These are phyloP conservation scores for Tapirus indicus DNA, from an alignment of 2,797 vertebrate genomes.

Conservation along the genomic window DNA sequence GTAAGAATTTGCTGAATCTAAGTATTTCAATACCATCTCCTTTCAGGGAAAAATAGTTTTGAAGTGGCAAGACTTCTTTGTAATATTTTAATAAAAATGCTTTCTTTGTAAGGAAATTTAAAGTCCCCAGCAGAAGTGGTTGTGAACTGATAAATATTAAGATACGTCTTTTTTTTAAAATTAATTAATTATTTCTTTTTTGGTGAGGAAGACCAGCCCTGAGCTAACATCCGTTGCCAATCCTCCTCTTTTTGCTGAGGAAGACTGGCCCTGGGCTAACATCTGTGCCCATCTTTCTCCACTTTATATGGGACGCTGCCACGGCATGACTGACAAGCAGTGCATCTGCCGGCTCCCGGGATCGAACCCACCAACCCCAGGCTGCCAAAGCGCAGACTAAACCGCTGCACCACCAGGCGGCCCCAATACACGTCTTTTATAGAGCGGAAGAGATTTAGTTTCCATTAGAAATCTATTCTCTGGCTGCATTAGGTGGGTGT, in stretches of 20 bases:
- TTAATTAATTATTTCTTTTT: too few relatives aligned
- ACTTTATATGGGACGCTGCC: too few relatives aligned
- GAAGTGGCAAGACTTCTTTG: constrained; percentile 68
- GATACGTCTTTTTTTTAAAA: neutral
- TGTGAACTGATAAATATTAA: neutral
- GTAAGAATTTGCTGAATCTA: constrained; percentile 91
- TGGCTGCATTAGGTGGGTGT: neutral
- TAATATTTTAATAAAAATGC: constrained; percentile 69
- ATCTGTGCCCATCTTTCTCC: too few relatives aligned
- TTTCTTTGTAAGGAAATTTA: constrained; percentile 77
- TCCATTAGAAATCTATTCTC: neutral
- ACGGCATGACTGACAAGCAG: too few relatives aligned
- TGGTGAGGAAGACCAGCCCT: too few relatives aligned
- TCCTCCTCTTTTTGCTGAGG: too few relatives aligned
- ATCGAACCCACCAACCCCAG: too few relatives aligned
- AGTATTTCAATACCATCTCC: constrained; percentile 83
- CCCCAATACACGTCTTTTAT: neutral
- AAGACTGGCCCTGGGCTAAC: too few relatives aligned
- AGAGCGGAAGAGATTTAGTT: neutral
- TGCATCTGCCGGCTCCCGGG: too few relatives aligned
- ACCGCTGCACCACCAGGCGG: too few relatives aligned
- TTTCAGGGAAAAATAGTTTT: constrained; percentile 79
- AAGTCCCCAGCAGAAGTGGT: neutral
- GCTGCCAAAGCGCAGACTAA: too few relatives aligned
- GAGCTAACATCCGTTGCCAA: too few relatives aligned